Evolutionary conservation across 2,888 invertebrate species (phyloP).

Genomic region (Trisateles emortualis): DNA sequence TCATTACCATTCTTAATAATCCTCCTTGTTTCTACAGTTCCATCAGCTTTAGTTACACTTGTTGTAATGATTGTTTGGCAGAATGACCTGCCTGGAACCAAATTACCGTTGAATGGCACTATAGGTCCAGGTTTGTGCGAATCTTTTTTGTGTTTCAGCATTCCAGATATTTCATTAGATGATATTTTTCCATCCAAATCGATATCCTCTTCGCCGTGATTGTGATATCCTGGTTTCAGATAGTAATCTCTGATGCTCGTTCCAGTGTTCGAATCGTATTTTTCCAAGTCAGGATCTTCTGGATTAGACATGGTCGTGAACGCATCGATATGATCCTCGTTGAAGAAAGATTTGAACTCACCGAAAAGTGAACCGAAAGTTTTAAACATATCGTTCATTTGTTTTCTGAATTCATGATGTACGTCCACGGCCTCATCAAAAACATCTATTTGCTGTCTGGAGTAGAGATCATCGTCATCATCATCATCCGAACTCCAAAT

Average conservation of each 20-base stretch:
- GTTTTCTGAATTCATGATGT: slow-evolving; percentile 68
- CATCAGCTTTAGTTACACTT: slow-evolving; percentile 77
- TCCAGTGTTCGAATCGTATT: slow-evolving; percentile 45
- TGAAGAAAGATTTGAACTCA: slow-evolving; percentile 68
- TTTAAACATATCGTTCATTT: slow-evolving; percentile 75
- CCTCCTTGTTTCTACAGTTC: slow-evolving; percentile 73
- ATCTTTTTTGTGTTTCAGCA: slow-evolving; percentile 69
- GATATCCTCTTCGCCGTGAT: slow-evolving; percentile 59
- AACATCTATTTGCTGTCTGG: slow-evolving; percentile 61
- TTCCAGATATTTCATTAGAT: slow-evolving; percentile 76
- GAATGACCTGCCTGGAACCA: slow-evolving; percentile 73
- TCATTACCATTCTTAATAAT: slow-evolving; percentile 79
- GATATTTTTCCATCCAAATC: slow-evolving; percentile 81
- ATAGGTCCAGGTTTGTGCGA: slow-evolving; percentile 34
- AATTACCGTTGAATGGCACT: slow-evolving; percentile 62
- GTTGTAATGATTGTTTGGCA: slow-evolving; percentile 80
- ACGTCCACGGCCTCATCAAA: slow-evolving; percentile 58
- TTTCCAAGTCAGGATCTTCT: slow-evolving; percentile 49
- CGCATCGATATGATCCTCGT: slow-evolving; percentile 57
- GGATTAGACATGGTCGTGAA: slow-evolving; percentile 46
- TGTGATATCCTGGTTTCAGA: slow-evolving; percentile 77
- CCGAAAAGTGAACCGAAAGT: slow-evolving; percentile 73
- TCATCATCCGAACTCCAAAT: slow-evolving; percentile 82
- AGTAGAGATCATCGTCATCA: slow-evolving; percentile 78
- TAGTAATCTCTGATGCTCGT: slow-evolving; percentile 75